These are phyloP conservation scores for Thripadectes ignobilis DNA, from an alignment of 2,797 vertebrate genomes.

Conservation along the genomic window DNA sequence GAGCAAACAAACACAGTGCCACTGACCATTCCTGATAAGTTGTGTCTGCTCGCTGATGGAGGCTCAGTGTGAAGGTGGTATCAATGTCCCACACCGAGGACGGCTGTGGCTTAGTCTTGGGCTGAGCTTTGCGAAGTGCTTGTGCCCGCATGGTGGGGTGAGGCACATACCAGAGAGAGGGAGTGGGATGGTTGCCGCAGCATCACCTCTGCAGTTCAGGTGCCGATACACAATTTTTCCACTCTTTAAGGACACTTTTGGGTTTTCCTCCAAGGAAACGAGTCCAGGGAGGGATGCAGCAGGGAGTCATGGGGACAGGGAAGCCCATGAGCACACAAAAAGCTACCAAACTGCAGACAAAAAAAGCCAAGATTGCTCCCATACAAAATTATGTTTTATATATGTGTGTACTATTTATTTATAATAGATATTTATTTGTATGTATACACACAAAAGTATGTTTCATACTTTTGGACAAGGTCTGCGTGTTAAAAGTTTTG, in stretches of 20 bases:
- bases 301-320: neutral
- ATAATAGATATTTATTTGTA: neutral
- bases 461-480: neutral
- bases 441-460: neutral
- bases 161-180: fast-evolving
- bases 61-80: fast-evolving
- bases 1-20: fast-evolving
- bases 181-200: fast-evolving
- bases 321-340: fast-evolving
- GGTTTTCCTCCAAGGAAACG: neutral
- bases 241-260: neutral
- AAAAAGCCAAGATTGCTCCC: neutral
- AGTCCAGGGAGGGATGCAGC: too few species aligned
- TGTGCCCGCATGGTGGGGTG: fast-evolving
- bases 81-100: fast-evolving
- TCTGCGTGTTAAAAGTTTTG: neutral
- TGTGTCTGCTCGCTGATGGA: fast-evolving
- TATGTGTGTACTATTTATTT: neutral
- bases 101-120: neutral
- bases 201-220: fast-evolving
- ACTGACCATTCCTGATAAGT: fast-evolving
- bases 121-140: neutral
- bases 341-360: neutral
- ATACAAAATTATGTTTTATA: neutral
- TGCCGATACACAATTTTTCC: neutral